phyloP scores from a whole-genome alignment of 2,888 invertebrate genomes.

The Sesia bembeciformis region DNA sequence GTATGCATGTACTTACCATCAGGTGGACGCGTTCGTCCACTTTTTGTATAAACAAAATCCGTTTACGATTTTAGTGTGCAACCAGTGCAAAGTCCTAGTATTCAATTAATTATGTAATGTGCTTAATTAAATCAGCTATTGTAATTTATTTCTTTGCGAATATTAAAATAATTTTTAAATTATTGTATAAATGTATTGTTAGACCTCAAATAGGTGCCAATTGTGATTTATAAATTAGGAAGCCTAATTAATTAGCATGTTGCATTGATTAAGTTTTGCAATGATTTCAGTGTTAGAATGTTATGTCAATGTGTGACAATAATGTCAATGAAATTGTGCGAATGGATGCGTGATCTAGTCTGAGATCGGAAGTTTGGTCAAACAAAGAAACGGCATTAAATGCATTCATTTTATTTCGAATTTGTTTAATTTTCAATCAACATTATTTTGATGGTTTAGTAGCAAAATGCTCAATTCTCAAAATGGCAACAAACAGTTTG shows the following conservation, averaged over 20 bases:
- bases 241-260: constrained; percentile 54
- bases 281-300: constrained; percentile 20
- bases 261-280: constrained; percentile 9
- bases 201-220: constrained; percentile 67
- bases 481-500: too few species aligned
- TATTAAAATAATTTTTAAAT: constrained; percentile 32
- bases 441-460: not conserved
- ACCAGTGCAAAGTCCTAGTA: too few species aligned
- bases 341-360: constrained; percentile 35
- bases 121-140: constrained; percentile 30
- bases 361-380: constrained; percentile 28
- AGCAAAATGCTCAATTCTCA: too few species aligned
- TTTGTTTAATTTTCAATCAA: constrained; percentile 28
- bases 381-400: constrained; percentile 67
- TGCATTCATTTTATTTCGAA: constrained; percentile 52
- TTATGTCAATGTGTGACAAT: constrained; percentile 20
- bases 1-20: too few species aligned
- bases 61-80: too few species aligned
- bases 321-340: constrained; percentile 16
- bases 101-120: not conserved
- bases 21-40: too few species aligned
- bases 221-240: constrained; percentile 70
- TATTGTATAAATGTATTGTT: constrained; percentile 35
- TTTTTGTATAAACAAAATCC: too few species aligned
- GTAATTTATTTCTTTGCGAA: constrained; percentile 60